Evolutionary conservation across 2,797 vertebrate species (phyloP).

Genomic region (Prunella strophiata): DNA sequence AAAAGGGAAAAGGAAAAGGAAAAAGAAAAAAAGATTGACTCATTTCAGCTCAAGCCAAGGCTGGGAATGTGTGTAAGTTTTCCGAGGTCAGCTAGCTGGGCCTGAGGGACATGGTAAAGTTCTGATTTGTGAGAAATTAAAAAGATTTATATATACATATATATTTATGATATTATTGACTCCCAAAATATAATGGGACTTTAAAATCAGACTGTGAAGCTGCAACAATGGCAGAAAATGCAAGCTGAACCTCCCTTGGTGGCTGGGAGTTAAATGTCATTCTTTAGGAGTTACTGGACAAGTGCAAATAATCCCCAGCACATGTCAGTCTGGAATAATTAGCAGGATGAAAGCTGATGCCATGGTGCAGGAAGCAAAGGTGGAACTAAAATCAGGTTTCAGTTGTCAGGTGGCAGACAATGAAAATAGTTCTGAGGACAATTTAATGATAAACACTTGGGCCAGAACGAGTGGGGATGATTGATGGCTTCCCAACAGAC

Average conservation of each 20-base stretch:
- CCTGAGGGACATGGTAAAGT: neutral
- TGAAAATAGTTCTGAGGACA: neutral
- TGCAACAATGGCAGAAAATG: neutral
- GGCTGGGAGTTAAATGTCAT: neutral
- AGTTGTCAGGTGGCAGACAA: neutral
- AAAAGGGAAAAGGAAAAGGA: neutral
- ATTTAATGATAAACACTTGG: neutral
- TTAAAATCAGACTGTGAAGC: neutral
- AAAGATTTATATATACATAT: neutral
- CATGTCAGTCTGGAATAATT: neutral
- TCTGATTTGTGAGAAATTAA: neutral
- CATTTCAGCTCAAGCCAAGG: neutral
- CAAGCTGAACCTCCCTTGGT: neutral
- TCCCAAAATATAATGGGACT: neutral
- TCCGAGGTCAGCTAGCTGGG: neutral
- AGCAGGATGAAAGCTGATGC: neutral
- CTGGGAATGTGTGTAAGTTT: neutral
- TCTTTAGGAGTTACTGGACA: neutral
- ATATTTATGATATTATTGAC: neutral
- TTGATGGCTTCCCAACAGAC: neutral
- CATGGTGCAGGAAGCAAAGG: neutral
- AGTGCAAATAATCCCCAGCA: neutral
- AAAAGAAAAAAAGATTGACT: neutral
- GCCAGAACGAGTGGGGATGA: neutral
- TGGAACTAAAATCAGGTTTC: neutral